Evolutionary conservation across 2,888 invertebrate genomes (phyloP).

Genomic region (Xanthostigma xanthostigma): DNA sequence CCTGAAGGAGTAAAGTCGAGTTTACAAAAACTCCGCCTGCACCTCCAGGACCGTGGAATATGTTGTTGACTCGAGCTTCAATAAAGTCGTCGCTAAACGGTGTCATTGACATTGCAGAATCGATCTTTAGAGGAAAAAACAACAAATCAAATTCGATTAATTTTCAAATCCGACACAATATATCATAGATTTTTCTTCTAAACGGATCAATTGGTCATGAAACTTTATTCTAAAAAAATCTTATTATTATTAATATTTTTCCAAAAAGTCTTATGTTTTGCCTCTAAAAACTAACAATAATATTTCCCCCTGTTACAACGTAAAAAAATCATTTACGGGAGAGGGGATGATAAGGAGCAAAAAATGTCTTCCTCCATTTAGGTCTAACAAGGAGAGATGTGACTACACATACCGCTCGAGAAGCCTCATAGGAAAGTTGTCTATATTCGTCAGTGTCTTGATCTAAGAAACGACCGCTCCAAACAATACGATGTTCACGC

Average conservation of each 20-base stretch:
- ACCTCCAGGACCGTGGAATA: constrained; percentile 56
- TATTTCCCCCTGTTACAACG: too few species aligned
- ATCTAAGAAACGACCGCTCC: constrained; percentile 61
- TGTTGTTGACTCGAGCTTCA: constrained; percentile 61
- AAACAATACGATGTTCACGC: constrained; percentile 63
- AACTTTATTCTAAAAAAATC: not conserved
- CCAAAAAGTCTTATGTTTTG: too few species aligned
- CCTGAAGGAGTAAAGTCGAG: constrained; percentile 65
- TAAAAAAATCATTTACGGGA: too few species aligned
- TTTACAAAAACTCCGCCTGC: constrained; percentile 71
- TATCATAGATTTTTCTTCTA: too few species aligned
- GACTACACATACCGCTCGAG: constrained; percentile 63
- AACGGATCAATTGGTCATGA: not conserved
- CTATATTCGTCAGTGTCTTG: constrained; percentile 67
- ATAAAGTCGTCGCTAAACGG: constrained; percentile 79
- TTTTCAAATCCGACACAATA: too few species aligned
- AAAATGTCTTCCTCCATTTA: too few species aligned
- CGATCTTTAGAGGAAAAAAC: constrained; percentile 43
- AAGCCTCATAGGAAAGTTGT: constrained; percentile 69
- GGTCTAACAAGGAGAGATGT: not conserved
- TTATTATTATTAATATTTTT: not conserved
- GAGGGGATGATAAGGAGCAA: too few species aligned
- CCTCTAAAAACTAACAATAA: too few species aligned
- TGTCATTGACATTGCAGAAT: constrained; percentile 85
- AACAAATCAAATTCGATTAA: constrained; percentile 1